Percentiles rank a stretch among this genome's conserved stretches.
Evolutionary conservation across 2,797 vertebrate species (phyloP).

Genomic region (Petrocephalus schoutedeni): DNA sequence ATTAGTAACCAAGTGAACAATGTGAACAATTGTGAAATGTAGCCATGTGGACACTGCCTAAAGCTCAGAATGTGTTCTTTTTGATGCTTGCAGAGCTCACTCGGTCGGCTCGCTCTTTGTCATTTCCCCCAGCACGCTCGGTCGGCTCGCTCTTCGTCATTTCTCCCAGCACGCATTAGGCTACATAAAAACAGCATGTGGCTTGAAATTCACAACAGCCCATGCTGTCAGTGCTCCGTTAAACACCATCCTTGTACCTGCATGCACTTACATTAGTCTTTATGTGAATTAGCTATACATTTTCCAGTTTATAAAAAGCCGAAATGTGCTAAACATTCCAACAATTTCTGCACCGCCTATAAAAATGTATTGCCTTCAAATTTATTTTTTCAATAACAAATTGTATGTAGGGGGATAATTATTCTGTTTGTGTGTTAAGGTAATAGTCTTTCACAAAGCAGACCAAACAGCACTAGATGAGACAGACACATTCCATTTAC

Average conservation of each 20-base stretch:
- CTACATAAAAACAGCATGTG: not conserved
- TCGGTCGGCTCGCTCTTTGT: not conserved
- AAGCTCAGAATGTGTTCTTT: not conserved
- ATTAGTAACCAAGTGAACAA: not conserved
- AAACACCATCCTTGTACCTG: not conserved
- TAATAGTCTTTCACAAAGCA: conserved; percentile 13
- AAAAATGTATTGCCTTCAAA: not conserved
- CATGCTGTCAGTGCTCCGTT: not conserved
- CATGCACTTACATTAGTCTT: not conserved
- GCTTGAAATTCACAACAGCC: not conserved
- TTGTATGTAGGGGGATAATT: conserved; percentile 18
- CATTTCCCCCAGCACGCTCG: not conserved
- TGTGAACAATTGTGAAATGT: not conserved
- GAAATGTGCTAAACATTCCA: not conserved
- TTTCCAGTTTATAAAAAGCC: not conserved
- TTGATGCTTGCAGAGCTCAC: not conserved
- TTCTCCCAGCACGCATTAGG: not conserved
- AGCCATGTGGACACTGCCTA: not conserved
- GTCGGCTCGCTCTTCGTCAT: not conserved
- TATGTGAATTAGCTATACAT: not conserved
- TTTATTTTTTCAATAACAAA: conserved; percentile 4
- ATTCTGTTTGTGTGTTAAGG: conserved; percentile 18
- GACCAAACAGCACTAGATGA: not conserved
- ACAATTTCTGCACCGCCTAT: not conserved
- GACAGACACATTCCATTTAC: conserved; percentile 12